Evolutionary conservation across 2,797 vertebrate species (phyloP), one percentile per base, ranked within the genome.

Genomic region (Sebastes vulpes): DNA sequence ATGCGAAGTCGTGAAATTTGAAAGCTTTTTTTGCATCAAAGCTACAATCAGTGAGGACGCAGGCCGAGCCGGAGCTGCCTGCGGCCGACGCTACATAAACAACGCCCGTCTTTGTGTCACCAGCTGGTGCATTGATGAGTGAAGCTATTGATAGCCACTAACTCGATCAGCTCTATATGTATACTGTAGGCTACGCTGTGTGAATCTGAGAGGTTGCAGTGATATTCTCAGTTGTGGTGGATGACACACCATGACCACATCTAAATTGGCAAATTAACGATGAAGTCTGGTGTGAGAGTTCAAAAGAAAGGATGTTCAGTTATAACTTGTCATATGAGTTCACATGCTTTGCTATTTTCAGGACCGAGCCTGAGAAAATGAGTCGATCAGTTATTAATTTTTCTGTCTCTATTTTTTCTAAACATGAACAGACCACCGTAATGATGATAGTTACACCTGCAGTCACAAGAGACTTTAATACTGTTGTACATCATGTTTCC

Each of bases 261-360:
- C 65, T 76, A 28, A 69, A 8, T 72, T 3, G n/a, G 35, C 65
- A 29, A 58, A 53, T 2, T 21, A 65, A 56, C 26, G 5, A 31
- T 38, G 23, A 53, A 9, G 56, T 64, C 68, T 32, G 29, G 28
- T 32, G 20, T 53, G 31, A 65, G 65, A 75, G 60, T 60, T 46
- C 26, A 50, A 50, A 77, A 67, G 70, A 46, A 63, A 54, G 2
- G 16, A 23, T 32, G 75, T 21, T 35, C 14, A 20, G 29, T 68
- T 53, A 68, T 72, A 50, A 60, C 66, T 75, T 81, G 74, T 68
- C 68, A 52, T 58, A 59, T 80, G 75, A 69, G 42, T 50, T 87
- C 76, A 89, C 89, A 85, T 82, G 87, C 84, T 77, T 73, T 42
- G 59, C 75, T 78, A 78, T 79, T 81, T 87, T 87, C 64, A 69